Conservation (phyloP, 2,888 invertebrate genomes). For the Spisula subtruncata region DNA sequence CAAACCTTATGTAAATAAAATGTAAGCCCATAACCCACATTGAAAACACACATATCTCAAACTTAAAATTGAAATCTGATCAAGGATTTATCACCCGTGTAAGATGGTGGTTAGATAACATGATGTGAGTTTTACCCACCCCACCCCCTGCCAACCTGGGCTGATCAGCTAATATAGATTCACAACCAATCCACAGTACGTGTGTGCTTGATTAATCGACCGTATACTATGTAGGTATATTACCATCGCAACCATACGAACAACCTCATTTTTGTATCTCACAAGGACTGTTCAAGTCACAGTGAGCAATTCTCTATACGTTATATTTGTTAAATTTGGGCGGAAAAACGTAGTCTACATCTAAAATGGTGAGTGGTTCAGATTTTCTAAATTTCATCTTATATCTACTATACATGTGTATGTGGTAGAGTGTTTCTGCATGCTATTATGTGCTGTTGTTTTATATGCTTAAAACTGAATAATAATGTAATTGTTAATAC, state of each 20-base stretch:
- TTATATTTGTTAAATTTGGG: background rate
- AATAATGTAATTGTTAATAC: background rate
- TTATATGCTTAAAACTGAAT: background rate
- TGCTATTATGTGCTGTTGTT: background rate
- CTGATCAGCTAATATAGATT: background rate
- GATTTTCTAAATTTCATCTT: background rate
- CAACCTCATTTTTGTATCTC: background rate
- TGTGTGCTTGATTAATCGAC: background rate
- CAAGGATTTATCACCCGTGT: no score
- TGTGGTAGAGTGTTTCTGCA: background rate
- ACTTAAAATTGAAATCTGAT: no score
- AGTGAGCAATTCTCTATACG: slow-evolving; percentile 20
- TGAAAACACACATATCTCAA: no score
- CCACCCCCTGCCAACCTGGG: background rate
- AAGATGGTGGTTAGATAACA: background rate
- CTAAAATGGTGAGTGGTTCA: slow-evolving; percentile 35
- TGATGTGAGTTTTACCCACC: background rate
- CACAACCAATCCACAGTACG: no score
- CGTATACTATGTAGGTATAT: slow-evolving; percentile 2
- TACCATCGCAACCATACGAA: background rate
- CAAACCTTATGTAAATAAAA: no score
- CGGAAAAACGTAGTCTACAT: background rate
- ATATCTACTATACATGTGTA: background rate
- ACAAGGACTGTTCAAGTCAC: slow-evolving; percentile 45
- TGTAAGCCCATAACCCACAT: no score